Percentiles rank a stretch among this genome's conserved stretches.
Evolutionary conservation across 2,888 invertebrate species (phyloP).

Genomic region (Philonicus albiceps): DNA sequence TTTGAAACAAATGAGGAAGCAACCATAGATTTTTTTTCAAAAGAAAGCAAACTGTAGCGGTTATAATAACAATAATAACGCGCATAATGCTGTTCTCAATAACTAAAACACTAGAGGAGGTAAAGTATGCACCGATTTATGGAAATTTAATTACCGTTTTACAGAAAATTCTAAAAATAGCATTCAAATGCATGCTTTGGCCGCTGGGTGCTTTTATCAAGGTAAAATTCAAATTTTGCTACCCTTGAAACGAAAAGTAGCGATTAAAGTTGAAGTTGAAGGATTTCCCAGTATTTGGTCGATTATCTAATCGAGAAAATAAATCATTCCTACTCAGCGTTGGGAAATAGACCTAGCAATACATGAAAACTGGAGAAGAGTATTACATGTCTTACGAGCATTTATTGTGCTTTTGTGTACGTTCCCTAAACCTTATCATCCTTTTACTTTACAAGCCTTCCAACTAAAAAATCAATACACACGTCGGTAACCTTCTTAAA

Average conservation of each 20-base stretch:
- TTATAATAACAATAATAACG: not conserved
- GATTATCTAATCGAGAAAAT: conserved; percentile 16
- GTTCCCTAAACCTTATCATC: not conserved
- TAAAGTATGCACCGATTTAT: not conserved
- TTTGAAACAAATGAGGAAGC: not conserved
- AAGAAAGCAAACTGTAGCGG: not conserved
- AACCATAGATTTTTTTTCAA: not conserved
- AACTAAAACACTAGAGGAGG: not conserved
- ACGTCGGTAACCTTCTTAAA: not conserved
- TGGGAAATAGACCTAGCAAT: not conserved
- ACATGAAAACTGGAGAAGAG: not conserved
- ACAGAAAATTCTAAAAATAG: conserved; percentile 16
- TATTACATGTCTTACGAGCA: not conserved
- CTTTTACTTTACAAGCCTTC: not conserved
- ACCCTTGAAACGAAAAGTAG: conserved; percentile 26
- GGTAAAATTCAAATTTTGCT: conserved; percentile 13
- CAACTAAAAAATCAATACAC: not conserved
- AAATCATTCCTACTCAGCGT: not conserved
- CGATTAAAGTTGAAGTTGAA: conserved; percentile 41
- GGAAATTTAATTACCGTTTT: not conserved
- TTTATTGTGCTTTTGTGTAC: not conserved
- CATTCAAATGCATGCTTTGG: not conserved
- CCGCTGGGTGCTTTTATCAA: not conserved
- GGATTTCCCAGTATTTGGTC: conserved; percentile 38
- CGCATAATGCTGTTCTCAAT: not conserved